These are phyloP conservation scores for Pseudomyrmex concolor DNA, from an alignment of 1,140 invertebrate genomes.

Conservation along the genomic window DNA sequence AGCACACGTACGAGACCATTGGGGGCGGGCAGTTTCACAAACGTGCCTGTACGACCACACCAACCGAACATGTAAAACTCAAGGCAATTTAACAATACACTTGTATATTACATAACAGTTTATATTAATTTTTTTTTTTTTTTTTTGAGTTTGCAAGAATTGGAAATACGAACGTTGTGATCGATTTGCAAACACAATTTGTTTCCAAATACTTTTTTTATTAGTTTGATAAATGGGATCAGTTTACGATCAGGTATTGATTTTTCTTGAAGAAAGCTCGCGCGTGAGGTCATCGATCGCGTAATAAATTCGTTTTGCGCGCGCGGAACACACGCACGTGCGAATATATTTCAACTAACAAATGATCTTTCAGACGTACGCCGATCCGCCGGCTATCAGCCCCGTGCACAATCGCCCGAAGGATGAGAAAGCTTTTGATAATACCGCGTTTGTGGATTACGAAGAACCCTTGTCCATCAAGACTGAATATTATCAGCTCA, in stretches of 20 bases:
- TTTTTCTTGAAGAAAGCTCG: too few relatives aligned
- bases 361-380: conserved; percentile 78
- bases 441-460: conserved; percentile 90
- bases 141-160: background rate
- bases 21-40: conserved; percentile 84
- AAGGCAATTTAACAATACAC: conserved; percentile 80
- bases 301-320: background rate
- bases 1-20: conserved; percentile 91
- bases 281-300: too few relatives aligned
- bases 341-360: conserved; percentile 20
- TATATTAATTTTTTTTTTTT: background rate
- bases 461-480: conserved; percentile 89
- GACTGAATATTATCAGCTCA: conserved; percentile 89
- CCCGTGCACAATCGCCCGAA: conserved; percentile 76
- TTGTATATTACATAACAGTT: conserved; percentile 54
- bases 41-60: conserved; percentile 74
- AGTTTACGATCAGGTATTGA: too few relatives aligned
- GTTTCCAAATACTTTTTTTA: too few relatives aligned
- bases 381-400: conserved; percentile 77
- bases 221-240: too few relatives aligned
- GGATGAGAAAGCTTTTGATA: conserved; percentile 87
- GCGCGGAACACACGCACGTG: background rate
- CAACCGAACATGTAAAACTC: conserved; percentile 84
- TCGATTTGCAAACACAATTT: too few relatives aligned
- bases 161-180: too few relatives aligned